Evolutionary conservation across 2,888 invertebrate species (phyloP).

Genomic region (Harpalus rufipes): DNA sequence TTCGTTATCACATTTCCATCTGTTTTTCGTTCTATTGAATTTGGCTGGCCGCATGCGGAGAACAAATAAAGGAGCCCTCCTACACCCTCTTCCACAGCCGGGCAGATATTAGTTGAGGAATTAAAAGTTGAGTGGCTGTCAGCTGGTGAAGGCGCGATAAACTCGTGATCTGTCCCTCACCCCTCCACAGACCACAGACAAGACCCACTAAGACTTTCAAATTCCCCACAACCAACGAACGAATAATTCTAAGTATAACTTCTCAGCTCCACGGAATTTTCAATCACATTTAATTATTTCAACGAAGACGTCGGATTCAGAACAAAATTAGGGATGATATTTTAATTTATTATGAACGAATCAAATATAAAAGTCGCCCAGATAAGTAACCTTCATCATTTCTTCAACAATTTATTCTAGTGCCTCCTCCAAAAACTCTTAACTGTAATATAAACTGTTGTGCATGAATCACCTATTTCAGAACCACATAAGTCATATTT

Average conservation of each 20-base stretch:
- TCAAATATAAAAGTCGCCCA: too few species aligned
- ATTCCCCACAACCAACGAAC: slow-evolving; percentile 29
- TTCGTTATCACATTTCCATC: slow-evolving; percentile 73
- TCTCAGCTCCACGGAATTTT: slow-evolving; percentile 24
- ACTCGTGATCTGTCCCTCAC: slow-evolving; percentile 59
- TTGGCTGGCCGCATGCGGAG: slow-evolving; percentile 71
- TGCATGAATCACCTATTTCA: too few species aligned
- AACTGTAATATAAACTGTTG: too few species aligned
- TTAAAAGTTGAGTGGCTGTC: slow-evolving; percentile 73
- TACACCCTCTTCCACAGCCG: slow-evolving; percentile 66
- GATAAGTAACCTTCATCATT: too few species aligned
- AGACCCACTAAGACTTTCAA: slow-evolving; percentile 42
- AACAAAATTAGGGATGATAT: neutral
- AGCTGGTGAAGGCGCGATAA: slow-evolving; percentile 72
- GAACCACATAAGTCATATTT: too few species aligned
- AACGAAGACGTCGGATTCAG: neutral
- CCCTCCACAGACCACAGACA: neutral
- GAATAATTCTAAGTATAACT: slow-evolving; percentile 32
- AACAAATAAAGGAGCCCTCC: slow-evolving; percentile 72
- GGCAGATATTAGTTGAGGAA: slow-evolving; percentile 73
- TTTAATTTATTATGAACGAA: too few species aligned
- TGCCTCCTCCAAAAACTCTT: too few species aligned
- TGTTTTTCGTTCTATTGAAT: slow-evolving; percentile 73
- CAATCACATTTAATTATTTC: slow-evolving; percentile 46
- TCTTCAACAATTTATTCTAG: too few species aligned